Conservation (phyloP, 2,888 invertebrate species). For the Chalcis sispes region DNA sequence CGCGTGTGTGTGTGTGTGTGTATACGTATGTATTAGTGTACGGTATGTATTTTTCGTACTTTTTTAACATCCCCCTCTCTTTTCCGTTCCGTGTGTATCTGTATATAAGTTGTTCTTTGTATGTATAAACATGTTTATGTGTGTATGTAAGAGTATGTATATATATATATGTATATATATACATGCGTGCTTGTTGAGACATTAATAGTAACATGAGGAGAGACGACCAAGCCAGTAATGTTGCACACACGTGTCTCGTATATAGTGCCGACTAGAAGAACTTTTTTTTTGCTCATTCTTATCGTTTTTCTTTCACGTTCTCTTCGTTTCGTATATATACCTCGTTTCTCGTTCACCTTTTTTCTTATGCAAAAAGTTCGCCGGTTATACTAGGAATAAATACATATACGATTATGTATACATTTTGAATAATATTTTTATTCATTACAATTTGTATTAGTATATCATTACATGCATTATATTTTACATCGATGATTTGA, state of each 20-base stretch:
- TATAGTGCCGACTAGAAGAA: conserved; percentile 46
- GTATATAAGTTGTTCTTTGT: too few relatives aligned
- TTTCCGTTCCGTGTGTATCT: not conserved
- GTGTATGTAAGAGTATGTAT: not conserved
- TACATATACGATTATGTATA: conserved; percentile 29
- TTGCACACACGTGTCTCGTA: conserved; percentile 31
- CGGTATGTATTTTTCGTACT: too few relatives aligned
- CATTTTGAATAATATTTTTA: conserved; percentile 11
- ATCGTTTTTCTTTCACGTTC: not conserved
- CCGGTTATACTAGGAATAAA: conserved; percentile 29
- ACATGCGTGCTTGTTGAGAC: conserved; percentile 39
- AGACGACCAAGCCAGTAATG: conserved; percentile 43
- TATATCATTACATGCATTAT: not conserved
- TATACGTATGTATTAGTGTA: conserved; percentile 30
- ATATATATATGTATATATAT: not conserved
- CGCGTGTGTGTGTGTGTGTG: not conserved
- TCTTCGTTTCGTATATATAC: not conserved
- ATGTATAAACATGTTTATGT: too few relatives aligned
- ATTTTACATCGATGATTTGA: too few relatives aligned
- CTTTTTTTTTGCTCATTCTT: conserved; percentile 10
- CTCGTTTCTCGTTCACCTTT: not conserved
- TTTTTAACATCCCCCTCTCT: conserved; percentile 25
- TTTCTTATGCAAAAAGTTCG: conserved; percentile 28
- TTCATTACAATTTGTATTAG: too few relatives aligned
- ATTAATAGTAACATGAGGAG: conserved; percentile 51